Conservation (phyloP, 2,888 invertebrate species). For the Himalopsyche kuldschensis region DNA sequence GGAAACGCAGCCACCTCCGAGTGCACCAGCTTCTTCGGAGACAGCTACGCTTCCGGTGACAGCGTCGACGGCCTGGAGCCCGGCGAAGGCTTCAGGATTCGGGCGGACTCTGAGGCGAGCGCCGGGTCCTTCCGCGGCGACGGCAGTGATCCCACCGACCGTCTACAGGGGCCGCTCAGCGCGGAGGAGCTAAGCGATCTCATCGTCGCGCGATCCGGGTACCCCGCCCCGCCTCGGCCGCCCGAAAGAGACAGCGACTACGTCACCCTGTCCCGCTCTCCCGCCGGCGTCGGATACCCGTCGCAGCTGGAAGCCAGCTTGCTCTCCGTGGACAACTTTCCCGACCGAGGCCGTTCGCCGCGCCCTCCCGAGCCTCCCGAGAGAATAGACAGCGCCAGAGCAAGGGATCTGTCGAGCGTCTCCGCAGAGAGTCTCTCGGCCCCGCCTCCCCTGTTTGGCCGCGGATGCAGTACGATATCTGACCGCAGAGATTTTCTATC, state of each 20-base stretch:
- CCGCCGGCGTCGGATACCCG: slow-evolving; percentile 61
- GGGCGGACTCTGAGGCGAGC: slow-evolving; percentile 79
- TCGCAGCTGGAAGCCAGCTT: slow-evolving; percentile 63
- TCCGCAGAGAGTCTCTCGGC: slow-evolving; percentile 51
- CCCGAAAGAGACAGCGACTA: slow-evolving; percentile 87
- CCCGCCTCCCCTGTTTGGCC: slow-evolving; percentile 65
- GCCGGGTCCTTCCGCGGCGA: slow-evolving; percentile 81
- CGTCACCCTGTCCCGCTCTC: slow-evolving; percentile 71
- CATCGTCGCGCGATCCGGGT: slow-evolving; percentile 78
- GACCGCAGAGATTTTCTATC: slow-evolving; percentile 41
- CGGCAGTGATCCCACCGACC: slow-evolving; percentile 85
- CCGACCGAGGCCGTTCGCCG: slow-evolving; percentile 54
- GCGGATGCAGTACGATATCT: slow-evolving; percentile 46
- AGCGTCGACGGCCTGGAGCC: slow-evolving; percentile 56
- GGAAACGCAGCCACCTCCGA: slow-evolving; percentile 43
- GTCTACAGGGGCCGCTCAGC: slow-evolving; percentile 72
- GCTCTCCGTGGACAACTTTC: slow-evolving; percentile 60
- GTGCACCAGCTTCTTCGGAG: slow-evolving; percentile 34
- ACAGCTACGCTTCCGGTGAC: slow-evolving; percentile 48
- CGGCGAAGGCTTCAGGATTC: slow-evolving; percentile 60
- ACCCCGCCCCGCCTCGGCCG: slow-evolving; percentile 64
- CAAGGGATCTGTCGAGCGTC: slow-evolving; percentile 43
- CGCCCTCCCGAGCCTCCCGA: slow-evolving; percentile 71
- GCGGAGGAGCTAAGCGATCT: slow-evolving; percentile 83
- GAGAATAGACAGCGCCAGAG: slow-evolving; percentile 64